Conservation (phyloP, 2,113 vertebrate genomes). For the Ovibos moschatus region DNA sequence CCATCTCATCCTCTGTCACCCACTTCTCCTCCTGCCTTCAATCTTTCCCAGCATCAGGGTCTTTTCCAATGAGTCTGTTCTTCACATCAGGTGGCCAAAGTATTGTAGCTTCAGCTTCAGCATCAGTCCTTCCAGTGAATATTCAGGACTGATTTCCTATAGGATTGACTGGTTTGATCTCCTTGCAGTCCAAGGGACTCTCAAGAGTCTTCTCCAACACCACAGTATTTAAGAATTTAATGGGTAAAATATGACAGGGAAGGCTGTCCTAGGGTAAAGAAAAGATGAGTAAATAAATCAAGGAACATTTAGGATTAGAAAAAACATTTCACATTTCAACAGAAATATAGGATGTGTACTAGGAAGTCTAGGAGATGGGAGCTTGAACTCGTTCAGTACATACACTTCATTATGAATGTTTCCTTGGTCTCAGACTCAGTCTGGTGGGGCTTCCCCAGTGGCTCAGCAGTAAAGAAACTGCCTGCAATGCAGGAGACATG, state of each 20-base stretch:
- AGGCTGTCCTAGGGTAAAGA: neutral
- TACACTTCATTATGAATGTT: neutral
- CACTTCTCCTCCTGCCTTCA: neutral
- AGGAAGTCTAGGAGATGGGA: neutral
- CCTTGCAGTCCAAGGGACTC: neutral
- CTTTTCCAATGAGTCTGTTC: neutral
- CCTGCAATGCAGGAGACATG: neutral
- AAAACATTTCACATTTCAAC: neutral
- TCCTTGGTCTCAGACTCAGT: neutral
- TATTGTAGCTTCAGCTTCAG: neutral
- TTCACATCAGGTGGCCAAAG: neutral
- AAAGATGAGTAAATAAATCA: neutral
- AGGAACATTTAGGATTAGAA: neutral
- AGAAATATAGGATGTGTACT: neutral
- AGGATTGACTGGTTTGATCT: neutral
- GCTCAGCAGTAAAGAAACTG: neutral
- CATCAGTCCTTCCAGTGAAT: neutral
- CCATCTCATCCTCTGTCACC: neutral
- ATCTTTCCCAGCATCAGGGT: neutral
- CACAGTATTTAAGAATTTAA: neutral
- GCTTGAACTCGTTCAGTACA: neutral
- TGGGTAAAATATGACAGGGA: neutral
- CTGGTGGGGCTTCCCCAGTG: neutral
- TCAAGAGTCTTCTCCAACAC: neutral
- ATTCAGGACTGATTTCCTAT: neutral